phyloP scores from a whole-genome alignment of 23 tunicate genomes.

The Botrylloides violaceus region DNA sequence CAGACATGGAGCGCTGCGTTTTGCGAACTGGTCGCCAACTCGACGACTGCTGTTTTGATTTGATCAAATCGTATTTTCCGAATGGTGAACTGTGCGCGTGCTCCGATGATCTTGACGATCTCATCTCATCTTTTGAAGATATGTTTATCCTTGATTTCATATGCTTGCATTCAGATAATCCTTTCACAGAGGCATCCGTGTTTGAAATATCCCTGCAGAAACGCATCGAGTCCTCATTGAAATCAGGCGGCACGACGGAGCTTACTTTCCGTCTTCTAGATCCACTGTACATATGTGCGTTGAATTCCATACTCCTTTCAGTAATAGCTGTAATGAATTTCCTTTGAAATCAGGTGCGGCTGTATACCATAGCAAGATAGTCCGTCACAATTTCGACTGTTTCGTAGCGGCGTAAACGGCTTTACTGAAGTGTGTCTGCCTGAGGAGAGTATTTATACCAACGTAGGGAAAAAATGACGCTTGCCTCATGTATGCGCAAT shows the following conservation, averaged over 20 bases:
- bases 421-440: no score
- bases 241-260: background rate
- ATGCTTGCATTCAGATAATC: background rate
- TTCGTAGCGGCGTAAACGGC: no score
- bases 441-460: no score
- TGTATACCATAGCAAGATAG: no score
- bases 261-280: background rate
- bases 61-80: background rate
- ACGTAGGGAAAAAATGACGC: no score
- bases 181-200: background rate
- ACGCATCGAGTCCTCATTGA: background rate
- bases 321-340: no score
- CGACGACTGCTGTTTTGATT: background rate
- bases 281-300: background rate
- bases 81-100: background rate
- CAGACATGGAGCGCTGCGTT: slow-evolving; percentile 28
- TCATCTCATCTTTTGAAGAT: background rate
- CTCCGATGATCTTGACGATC: background rate
- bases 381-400: no score
- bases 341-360: no score
- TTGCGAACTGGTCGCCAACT: background rate
- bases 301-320: background rate
- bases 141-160: background rate
- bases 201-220: background rate
- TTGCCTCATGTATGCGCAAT: no score